These are phyloP conservation scores for Channa maculata DNA, from an alignment of 2,113 vertebrate species.

Conservation along the genomic window DNA sequence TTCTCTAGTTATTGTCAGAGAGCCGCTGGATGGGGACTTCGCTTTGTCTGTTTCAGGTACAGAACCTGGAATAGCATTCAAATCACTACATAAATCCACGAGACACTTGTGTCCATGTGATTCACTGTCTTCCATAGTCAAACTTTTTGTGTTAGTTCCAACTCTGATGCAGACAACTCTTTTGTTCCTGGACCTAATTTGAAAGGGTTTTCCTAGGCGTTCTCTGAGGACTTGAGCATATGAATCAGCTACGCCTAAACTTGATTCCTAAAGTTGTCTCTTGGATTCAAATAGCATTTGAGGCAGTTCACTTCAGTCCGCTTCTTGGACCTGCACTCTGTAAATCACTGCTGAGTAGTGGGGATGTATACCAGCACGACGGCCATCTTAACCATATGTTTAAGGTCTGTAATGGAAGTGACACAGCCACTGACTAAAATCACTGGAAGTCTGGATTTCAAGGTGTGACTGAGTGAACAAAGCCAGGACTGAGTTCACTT, in stretches of 20 bases:
- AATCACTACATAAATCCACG: neutral
- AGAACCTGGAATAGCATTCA: neutral
- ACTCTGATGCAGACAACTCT: neutral
- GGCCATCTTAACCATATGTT: neutral
- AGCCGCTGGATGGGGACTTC: too few relatives aligned
- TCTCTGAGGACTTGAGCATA: neutral
- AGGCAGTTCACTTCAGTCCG: too few relatives aligned
- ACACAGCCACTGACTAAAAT: slow-evolving; percentile 1
- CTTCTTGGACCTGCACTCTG: too few relatives aligned
- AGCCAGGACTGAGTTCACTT: slow-evolving; percentile 3
- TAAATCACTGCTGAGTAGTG: too few relatives aligned
- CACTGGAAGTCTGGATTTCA: neutral
- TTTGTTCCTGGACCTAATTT: neutral
- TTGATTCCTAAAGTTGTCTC: too few relatives aligned
- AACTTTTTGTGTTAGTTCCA: neutral
- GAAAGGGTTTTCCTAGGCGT: neutral
- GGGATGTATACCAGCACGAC: neutral
- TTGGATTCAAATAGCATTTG: too few relatives aligned
- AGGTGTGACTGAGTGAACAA: neutral
- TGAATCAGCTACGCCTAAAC: too few relatives aligned
- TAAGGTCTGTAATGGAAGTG: neutral
- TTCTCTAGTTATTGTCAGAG: neutral
- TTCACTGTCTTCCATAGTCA: slow-evolving; percentile 6
- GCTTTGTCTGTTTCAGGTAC: neutral
- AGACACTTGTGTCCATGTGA: too few relatives aligned